These are phyloP conservation scores for Phrynocephalus forsythii DNA, from an alignment of 2,797 vertebrate genomes.

Conservation along the genomic window DNA sequence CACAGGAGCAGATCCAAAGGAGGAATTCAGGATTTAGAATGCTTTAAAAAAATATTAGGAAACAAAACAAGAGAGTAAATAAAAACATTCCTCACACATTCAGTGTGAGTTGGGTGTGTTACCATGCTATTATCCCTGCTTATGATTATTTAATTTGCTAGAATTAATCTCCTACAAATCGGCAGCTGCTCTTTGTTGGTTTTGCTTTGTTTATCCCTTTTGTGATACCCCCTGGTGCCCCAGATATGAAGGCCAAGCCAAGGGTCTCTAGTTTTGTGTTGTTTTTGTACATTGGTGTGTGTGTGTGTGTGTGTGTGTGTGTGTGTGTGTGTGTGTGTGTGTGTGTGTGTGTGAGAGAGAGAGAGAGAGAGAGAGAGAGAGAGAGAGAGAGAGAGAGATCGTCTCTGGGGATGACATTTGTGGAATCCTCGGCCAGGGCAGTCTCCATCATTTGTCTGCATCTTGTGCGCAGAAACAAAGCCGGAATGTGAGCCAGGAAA, in stretches of 20 bases:
- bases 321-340: too few species aligned
- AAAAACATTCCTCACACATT: neutral
- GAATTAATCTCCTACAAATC: neutral
- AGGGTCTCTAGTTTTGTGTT: neutral
- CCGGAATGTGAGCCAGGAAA: neutral
- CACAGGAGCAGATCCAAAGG: neutral
- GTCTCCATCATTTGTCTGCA: neutral
- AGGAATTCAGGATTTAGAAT: neutral
- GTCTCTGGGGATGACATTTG: neutral
- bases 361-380: neutral
- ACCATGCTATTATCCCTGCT: neutral
- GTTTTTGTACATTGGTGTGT: neutral
- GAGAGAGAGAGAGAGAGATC: neutral
- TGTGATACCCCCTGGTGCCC: neutral
- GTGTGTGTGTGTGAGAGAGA: neutral
- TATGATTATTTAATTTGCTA: neutral
- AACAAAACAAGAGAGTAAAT: neutral
- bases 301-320: too few species aligned
- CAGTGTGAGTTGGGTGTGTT: neutral
- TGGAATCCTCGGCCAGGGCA: neutral
- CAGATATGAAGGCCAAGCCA: neutral
- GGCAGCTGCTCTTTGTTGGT: neutral
- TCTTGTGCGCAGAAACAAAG: neutral
- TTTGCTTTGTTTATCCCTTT: constrained; percentile 2
- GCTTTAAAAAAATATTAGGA: neutral